Evolutionary conservation across 1,140 invertebrate genomes (phyloP).

Genomic region (Pogonomyrmex barbatus): DNA sequence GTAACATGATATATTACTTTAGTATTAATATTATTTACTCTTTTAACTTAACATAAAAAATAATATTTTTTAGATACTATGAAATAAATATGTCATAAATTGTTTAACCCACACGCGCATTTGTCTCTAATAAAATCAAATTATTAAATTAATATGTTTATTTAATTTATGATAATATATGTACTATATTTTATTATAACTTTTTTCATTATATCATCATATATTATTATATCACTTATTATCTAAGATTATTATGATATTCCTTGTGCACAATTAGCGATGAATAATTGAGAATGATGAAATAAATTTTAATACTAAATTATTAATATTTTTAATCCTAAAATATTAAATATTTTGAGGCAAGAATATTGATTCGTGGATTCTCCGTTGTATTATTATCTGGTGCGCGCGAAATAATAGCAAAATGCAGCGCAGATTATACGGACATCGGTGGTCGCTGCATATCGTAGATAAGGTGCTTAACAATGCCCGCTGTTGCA

Average conservation of each 20-base stretch:
- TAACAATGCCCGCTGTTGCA: slow-evolving; percentile 25
- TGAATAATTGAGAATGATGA: neutral
- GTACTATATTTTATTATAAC: neutral
- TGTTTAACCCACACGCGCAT: neutral
- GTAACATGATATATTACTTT: neutral
- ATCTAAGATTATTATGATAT: neutral
- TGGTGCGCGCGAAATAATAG: neutral
- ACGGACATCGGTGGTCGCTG: slow-evolving; percentile 49
- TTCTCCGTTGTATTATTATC: neutral
- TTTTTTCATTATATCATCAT: neutral
- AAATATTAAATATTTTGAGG: neutral
- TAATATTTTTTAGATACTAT: neutral
- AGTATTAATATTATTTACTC: neutral
- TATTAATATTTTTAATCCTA: slow-evolving; percentile 28
- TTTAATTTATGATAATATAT: slow-evolving; percentile 5
- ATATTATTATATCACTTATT: neutral
- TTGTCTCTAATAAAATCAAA: neutral
- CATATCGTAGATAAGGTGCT: slow-evolving; percentile 58
- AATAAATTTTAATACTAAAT: slow-evolving; percentile 4
- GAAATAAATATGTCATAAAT: neutral
- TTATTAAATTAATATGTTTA: neutral
- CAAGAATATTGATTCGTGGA: slow-evolving; percentile 16
- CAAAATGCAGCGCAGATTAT: slow-evolving; percentile 43
- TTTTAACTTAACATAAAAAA: slow-evolving; percentile 1
- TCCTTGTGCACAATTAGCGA: neutral